Base-by-base conservation (phyloP, 2,113 vertebrate species). In the Mustela lutreola region DNA sequence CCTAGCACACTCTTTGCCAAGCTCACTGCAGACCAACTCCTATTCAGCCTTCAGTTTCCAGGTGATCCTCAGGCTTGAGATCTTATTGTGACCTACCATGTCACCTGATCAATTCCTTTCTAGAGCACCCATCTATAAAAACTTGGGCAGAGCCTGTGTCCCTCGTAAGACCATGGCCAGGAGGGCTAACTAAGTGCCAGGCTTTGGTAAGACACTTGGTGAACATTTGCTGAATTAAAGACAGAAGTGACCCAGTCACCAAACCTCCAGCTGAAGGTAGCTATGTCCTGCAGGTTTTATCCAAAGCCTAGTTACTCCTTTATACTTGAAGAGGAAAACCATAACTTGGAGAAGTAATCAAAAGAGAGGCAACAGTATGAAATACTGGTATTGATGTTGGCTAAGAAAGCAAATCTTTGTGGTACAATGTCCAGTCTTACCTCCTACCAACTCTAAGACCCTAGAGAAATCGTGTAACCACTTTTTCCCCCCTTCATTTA, bases 141-240 rank as follows among this genome's bases (percentile, higher is more conserved):
- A 36, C 65, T 63, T 80, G 36, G 50, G 63, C 33, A 58, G 26
- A 56, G 2, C 11, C 26, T 5, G 0, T 71, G 83, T 56, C 5
- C 16, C 11, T 19, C 19, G 28, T 12, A 50, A 87, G 28, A 81
- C 42, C 12, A 19, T 11, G 28, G n/a, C 26, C 56, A 39, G 21
- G 36, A 89, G 50, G 8, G 11, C 2, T 24, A 22, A 8, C n/a
- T 89, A 21, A 45, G 86, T 18, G 8, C 18, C 5, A 81, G 33
- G 22, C 21, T 93, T 78, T 88, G 58, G 81, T 60, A 91, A 81
- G 33, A 65, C 14, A 39, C 24, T 89, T 67, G 71, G 18, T n/a
- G 86, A 67, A 67, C 24, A 58, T 1, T 24, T 91, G 31, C 19
- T 97, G 79, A 84, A 73, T 76, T 89, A 85, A 93, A 56, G 48